A percentile compares a stretch with the other conserved stretches of the same genome.
These are phyloP conservation scores for Melanostoma scalare DNA, from an alignment of 2,888 invertebrate genomes.

Conservation along the genomic window DNA sequence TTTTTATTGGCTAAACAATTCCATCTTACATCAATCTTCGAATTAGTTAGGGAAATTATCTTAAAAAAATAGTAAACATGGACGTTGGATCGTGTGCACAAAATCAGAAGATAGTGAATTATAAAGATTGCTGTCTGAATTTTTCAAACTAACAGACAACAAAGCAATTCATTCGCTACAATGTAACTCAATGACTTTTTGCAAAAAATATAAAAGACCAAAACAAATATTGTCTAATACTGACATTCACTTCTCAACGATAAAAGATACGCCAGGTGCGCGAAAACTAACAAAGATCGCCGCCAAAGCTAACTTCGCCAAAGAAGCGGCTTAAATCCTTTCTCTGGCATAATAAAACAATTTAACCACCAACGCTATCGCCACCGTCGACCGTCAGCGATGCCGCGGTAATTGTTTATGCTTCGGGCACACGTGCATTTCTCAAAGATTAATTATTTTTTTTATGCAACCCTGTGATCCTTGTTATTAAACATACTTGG, in stretches of 20 bases:
- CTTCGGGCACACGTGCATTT: conserved; percentile 58
- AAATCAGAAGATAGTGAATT: too few relatives aligned
- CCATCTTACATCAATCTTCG: too few relatives aligned
- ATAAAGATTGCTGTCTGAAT: too few relatives aligned
- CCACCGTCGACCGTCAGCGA: background rate
- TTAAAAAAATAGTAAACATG: too few relatives aligned
- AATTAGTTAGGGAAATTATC: too few relatives aligned
- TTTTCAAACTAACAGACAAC: too few relatives aligned
- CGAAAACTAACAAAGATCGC: conserved; percentile 29
- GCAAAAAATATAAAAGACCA: background rate
- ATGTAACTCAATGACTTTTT: background rate
- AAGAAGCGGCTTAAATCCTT: background rate
- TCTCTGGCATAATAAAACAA: conserved; percentile 4
- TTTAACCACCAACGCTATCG: conserved; percentile 51
- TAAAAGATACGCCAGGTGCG: conserved; percentile 45
- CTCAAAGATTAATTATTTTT: conserved; percentile 58
- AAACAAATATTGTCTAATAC: background rate
- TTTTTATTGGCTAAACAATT: too few relatives aligned
- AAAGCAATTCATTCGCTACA: too few relatives aligned
- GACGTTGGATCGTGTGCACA: too few relatives aligned
- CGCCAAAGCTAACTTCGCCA: conserved; percentile 38
- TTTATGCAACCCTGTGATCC: conserved; percentile 63
- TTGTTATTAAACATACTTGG: conserved; percentile 36
- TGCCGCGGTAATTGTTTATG: conserved; percentile 38
- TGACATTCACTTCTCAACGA: background rate